phyloP scores from a whole-genome alignment of 2,888 invertebrate species.

The Sinodicranocentrus sp. region DNA sequence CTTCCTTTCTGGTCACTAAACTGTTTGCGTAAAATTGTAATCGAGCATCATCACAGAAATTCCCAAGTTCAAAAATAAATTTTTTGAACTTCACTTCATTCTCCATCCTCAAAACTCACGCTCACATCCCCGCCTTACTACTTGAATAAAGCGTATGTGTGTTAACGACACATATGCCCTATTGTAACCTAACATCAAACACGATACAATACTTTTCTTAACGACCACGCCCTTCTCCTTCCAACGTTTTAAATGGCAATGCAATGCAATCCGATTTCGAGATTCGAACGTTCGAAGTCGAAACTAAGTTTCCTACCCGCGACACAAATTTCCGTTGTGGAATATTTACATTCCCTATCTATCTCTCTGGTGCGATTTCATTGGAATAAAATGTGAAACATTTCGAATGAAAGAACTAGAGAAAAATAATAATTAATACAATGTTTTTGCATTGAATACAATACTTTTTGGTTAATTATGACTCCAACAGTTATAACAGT shows the following conservation, averaged over 20 bases:
- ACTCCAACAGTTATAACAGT: neutral
- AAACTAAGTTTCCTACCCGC: too few relatives aligned
- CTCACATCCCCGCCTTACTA: neutral
- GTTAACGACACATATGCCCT: too few relatives aligned
- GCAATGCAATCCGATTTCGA: neutral
- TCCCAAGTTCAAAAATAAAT: constrained; percentile 61
- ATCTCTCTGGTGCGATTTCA: neutral
- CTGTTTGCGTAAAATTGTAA: constrained; percentile 64
- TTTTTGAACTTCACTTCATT: constrained; percentile 53
- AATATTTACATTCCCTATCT: too few relatives aligned
- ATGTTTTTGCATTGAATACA: constrained; percentile 49
- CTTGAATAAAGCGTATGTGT: neutral
- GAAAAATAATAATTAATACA: constrained; percentile 56
- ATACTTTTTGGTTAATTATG: constrained; percentile 56
- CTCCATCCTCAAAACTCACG: constrained; percentile 2
- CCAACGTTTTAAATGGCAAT: constrained; percentile 1
- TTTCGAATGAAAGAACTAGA: constrained; percentile 48
- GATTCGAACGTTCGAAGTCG: too few relatives aligned
- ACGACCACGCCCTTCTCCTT: neutral
- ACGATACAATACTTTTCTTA: neutral
- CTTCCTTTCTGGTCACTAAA: constrained; percentile 33
- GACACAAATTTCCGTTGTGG: too few relatives aligned
- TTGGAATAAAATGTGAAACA: constrained; percentile 23
- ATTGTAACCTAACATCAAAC: neutral
- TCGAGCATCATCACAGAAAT: constrained; percentile 69